A percentile compares a stretch with the other conserved stretches of the same genome.
Evolutionary conservation across 2,888 invertebrate species (phyloP).

Genomic region (Calliphora vomitoria): DNA sequence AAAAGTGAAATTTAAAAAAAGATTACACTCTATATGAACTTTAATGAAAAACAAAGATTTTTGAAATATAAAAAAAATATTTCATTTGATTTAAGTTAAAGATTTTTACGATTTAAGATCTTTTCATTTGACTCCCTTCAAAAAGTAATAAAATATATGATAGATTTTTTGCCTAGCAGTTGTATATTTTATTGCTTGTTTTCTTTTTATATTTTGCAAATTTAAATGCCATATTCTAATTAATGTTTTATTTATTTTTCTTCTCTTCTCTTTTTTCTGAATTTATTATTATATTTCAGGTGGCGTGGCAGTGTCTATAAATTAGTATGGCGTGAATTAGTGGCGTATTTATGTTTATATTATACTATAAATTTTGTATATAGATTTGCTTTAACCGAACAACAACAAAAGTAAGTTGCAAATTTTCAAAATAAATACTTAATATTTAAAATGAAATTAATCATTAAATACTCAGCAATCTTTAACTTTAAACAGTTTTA

Average conservation of each 20-base stretch:
- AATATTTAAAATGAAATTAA: background rate
- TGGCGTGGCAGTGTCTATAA: slow-evolving; percentile 98
- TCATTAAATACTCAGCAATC: background rate
- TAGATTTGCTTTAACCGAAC: slow-evolving; percentile 91
- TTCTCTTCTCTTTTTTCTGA: background rate
- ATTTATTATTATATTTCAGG: slow-evolving; percentile 86
- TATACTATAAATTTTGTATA: slow-evolving; percentile 94
- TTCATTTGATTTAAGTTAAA: too few relatives aligned
- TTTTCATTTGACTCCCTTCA: too few relatives aligned
- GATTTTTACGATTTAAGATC: too few relatives aligned
- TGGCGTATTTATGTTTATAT: slow-evolving; percentile 94
- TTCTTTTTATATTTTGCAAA: background rate
- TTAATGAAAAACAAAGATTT: too few relatives aligned
- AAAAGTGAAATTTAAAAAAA: too few relatives aligned
- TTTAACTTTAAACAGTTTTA: too few relatives aligned
- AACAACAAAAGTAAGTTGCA: slow-evolving; percentile 90
- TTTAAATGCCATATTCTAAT: slow-evolving; percentile 20
- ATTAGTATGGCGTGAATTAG: slow-evolving; percentile 95
- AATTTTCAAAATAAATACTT: background rate
- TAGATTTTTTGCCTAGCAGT: too few relatives aligned
- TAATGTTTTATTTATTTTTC: slow-evolving; percentile 36
- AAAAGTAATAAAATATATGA: too few relatives aligned
- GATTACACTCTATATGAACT: too few relatives aligned
- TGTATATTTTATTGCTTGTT: background rate
- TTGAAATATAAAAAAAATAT: too few relatives aligned